These are phyloP conservation scores for Oceanites oceanicus DNA, from an alignment of 2,113 vertebrate species.

Conservation along the genomic window DNA sequence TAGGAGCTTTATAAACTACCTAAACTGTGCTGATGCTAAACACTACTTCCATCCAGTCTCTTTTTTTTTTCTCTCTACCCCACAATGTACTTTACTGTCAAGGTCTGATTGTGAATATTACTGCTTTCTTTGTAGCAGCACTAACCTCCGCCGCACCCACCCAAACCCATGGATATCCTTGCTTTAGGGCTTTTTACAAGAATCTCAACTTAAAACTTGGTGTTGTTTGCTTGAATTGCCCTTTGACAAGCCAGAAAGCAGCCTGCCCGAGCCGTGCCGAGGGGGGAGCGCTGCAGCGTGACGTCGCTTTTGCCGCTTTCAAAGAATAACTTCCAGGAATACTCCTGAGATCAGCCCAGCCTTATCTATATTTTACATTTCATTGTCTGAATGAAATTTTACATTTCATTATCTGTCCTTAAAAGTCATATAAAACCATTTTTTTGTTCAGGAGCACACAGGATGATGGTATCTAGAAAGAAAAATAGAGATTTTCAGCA, in stretches of 20 bases:
- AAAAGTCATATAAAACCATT: neutral
- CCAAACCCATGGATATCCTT: neutral
- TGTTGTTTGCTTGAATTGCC: neutral
- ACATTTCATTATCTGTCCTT: neutral
- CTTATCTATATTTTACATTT: constrained; percentile 11
- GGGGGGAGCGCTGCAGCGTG: neutral
- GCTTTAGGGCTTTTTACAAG: neutral
- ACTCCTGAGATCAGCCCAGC: neutral
- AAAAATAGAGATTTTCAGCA: neutral
- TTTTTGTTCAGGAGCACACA: neutral
- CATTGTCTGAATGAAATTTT: neutral
- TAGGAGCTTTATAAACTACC: neutral
- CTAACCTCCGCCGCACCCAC: neutral
- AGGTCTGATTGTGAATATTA: neutral
- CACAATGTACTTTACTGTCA: neutral
- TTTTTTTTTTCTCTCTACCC: neutral
- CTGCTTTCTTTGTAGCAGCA: neutral
- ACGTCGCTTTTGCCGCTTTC: constrained; percentile 10
- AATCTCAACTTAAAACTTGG: neutral
- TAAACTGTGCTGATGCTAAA: neutral
- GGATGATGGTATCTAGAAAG: neutral
- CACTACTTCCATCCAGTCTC: neutral
- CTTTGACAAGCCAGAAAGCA: neutral
- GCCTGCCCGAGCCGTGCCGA: neutral
- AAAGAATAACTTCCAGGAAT: neutral